Conservation (phyloP, 2,113 vertebrate genomes). For the Cygnus atratus region DNA sequence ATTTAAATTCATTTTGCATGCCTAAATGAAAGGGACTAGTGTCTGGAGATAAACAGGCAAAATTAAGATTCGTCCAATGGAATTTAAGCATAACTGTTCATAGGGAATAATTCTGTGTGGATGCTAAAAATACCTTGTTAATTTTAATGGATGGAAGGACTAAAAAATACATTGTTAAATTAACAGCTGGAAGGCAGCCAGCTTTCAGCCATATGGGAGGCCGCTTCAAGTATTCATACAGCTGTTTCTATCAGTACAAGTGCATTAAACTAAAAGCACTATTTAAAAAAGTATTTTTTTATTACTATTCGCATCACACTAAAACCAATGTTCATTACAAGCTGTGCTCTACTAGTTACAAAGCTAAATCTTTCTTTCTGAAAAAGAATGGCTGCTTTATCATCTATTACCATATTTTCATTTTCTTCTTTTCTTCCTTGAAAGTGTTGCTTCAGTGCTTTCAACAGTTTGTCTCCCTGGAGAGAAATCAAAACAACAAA, state of each 20-base stretch:
- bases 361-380: background rate
- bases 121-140: background rate
- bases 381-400: background rate
- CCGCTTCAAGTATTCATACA: background rate
- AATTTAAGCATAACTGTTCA: background rate
- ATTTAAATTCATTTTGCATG: too few relatives aligned
- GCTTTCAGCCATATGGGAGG: background rate
- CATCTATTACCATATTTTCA: conserved; percentile 56
- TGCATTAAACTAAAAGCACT: background rate
- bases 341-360: too few relatives aligned
- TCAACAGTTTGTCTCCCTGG: conserved; percentile 87
- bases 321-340: background rate
- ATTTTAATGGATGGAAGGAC: background rate
- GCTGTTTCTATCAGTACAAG: background rate
- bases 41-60: background rate
- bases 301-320: background rate
- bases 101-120: background rate
- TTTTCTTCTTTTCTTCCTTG: conserved; percentile 40
- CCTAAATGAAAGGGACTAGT: too few relatives aligned
- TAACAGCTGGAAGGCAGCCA: background rate
- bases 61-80: background rate
- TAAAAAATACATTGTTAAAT: background rate
- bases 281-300: background rate
- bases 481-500: background rate
- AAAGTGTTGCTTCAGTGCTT: conserved; percentile 81